phyloP scores from a whole-genome alignment of 2,113 vertebrate genomes.

The Okapia johnstoni region DNA sequence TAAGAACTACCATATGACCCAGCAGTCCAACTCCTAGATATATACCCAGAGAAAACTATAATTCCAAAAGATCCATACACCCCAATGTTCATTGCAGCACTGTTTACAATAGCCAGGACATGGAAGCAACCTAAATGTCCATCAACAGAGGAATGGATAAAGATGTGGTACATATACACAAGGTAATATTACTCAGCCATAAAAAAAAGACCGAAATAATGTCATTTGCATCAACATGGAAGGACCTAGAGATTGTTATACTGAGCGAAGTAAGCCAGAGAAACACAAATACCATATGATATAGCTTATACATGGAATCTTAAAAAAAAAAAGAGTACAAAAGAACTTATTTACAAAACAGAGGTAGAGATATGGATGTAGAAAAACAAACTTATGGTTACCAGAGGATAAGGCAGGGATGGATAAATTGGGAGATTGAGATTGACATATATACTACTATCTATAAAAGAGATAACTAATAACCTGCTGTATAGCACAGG shows the following conservation, averaged over 20 bases:
- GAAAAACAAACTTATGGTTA: not conserved
- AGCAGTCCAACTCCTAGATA: not conserved
- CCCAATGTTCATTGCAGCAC: not conserved
- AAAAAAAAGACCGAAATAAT: not conserved
- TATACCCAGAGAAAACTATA: not conserved
- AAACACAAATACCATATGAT: not conserved
- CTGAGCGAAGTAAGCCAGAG: not conserved
- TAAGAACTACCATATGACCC: not conserved
- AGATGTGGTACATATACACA: not conserved
- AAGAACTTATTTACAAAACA: not conserved
- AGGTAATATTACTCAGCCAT: not conserved
- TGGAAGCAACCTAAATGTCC: not conserved
- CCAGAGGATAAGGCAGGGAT: not conserved
- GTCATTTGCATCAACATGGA: not conserved
- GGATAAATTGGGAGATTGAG: not conserved
- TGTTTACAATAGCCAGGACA: not conserved
- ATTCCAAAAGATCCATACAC: not conserved
- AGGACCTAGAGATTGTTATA: not conserved
- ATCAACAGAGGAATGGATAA: not conserved
- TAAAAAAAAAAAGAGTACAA: not conserved
- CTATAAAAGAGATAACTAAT: not conserved
- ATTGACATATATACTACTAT: not conserved
- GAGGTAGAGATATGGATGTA: not conserved
- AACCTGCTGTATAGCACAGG: not conserved
- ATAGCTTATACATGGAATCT: not conserved